Percentiles rank a stretch among this genome's conserved stretches.
Conservation (phyloP, 2,888 invertebrate genomes). For the Azorinus chamasolen region DNA sequence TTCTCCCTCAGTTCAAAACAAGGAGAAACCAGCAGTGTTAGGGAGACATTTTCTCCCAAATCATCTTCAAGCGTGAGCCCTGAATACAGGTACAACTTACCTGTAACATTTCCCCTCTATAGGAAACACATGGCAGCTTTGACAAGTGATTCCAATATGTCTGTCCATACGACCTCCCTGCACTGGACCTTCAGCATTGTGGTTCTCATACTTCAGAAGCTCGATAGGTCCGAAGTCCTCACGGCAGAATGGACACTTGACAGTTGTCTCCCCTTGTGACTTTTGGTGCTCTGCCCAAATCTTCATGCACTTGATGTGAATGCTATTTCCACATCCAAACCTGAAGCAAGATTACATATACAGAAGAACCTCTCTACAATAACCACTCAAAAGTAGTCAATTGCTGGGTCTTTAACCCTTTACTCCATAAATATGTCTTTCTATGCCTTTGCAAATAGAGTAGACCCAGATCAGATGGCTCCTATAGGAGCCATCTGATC, state of each 20-base stretch:
- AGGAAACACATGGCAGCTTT: slow-evolving; percentile 80
- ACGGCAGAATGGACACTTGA: slow-evolving; percentile 86
- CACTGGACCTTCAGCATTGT: slow-evolving; percentile 76
- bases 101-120: slow-evolving; percentile 86
- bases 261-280: slow-evolving; percentile 76
- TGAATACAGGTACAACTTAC: slow-evolving; percentile 60
- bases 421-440: too few relatives aligned
- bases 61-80: too few relatives aligned
- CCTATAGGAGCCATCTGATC: too few relatives aligned
- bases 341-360: slow-evolving; percentile 64
- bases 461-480: too few relatives aligned
- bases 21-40: too few relatives aligned
- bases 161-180: slow-evolving; percentile 75
- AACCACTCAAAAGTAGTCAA: too few relatives aligned
- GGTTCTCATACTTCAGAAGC: slow-evolving; percentile 82
- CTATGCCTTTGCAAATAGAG: too few relatives aligned
- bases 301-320: slow-evolving; percentile 87
- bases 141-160: slow-evolving; percentile 81
- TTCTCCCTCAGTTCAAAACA: too few relatives aligned
- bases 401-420: too few relatives aligned
- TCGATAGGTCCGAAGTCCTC: slow-evolving; percentile 86
- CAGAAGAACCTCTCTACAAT: too few relatives aligned
- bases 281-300: slow-evolving; percentile 86
- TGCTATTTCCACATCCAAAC: slow-evolving; percentile 86
- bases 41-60: too few relatives aligned